phyloP scores from a whole-genome alignment of 2,113 vertebrate genomes.

The Coryphaenoides rupestris region DNA sequence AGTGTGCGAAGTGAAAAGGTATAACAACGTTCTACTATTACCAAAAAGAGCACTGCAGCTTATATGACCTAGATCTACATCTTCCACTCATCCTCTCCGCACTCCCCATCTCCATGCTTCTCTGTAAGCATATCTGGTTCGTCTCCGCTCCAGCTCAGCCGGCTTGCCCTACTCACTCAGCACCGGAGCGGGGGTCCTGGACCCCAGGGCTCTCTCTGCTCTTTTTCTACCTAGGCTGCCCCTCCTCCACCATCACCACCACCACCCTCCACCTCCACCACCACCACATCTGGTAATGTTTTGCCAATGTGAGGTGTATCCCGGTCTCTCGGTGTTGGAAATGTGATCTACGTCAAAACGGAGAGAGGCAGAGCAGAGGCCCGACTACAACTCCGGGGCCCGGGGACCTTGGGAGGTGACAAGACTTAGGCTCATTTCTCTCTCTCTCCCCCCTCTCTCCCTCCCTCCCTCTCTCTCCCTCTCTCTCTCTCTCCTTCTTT shows the following conservation, averaged over 20 bases:
- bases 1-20: too few species aligned
- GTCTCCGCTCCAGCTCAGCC: too few species aligned
- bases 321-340: constrained; percentile 39
- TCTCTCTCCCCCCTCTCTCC: background rate
- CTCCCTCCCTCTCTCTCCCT: background rate
- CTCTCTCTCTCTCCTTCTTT: background rate
- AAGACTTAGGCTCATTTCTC: constrained; percentile 25
- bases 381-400: constrained; percentile 22
- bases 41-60: too few species aligned
- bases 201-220: too few species aligned
- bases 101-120: too few species aligned
- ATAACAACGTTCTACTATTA: too few species aligned
- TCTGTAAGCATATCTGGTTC: too few species aligned
- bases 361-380: constrained; percentile 4
- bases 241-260: background rate
- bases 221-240: too few species aligned
- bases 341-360: constrained; percentile 25
- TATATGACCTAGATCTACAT: too few species aligned
- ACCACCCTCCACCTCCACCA: background rate
- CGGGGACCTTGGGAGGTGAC: constrained; percentile 29
- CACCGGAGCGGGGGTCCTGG: too few species aligned
- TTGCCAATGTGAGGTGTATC: constrained; percentile 39
- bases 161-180: too few species aligned
- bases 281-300: constrained; percentile 42
- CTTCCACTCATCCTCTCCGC: too few species aligned